These are phyloP conservation scores for Tadarida brasiliensis DNA, from an alignment of 2,797 vertebrate genomes.

Conservation along the genomic window DNA sequence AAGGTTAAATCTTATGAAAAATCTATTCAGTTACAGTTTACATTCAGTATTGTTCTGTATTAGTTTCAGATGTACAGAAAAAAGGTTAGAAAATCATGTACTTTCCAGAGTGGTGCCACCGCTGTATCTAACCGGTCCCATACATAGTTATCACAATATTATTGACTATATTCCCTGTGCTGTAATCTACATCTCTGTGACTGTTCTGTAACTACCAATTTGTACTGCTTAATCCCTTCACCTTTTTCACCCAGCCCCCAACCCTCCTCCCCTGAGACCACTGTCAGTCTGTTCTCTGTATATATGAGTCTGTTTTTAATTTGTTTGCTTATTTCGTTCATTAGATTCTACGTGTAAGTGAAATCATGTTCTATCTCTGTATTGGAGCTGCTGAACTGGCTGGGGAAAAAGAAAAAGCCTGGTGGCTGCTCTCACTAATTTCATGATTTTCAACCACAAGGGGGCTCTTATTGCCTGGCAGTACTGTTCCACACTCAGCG, in stretches of 20 bases:
- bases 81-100: neutral
- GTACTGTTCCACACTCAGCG: neutral
- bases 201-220: neutral
- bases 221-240: neutral
- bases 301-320: neutral
- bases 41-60: neutral
- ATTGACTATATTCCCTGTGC: neutral
- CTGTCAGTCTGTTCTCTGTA: neutral
- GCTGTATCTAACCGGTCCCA: neutral
- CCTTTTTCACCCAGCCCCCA: neutral
- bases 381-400: neutral
- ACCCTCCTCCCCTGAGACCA: neutral
- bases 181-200: neutral
- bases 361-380: neutral
- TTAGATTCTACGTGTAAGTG: neutral
- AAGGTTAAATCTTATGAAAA: neutral
- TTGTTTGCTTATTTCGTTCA: neutral
- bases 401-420: neutral
- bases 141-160: neutral
- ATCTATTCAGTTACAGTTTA: neutral
- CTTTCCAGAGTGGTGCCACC: neutral
- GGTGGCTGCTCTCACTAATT: neutral
- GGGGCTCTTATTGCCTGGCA: neutral
- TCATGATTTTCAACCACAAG: neutral
- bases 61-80: neutral